Evolutionary conservation across 2,888 invertebrate genomes (phyloP).

Genomic region (Xestia xanthographa): DNA sequence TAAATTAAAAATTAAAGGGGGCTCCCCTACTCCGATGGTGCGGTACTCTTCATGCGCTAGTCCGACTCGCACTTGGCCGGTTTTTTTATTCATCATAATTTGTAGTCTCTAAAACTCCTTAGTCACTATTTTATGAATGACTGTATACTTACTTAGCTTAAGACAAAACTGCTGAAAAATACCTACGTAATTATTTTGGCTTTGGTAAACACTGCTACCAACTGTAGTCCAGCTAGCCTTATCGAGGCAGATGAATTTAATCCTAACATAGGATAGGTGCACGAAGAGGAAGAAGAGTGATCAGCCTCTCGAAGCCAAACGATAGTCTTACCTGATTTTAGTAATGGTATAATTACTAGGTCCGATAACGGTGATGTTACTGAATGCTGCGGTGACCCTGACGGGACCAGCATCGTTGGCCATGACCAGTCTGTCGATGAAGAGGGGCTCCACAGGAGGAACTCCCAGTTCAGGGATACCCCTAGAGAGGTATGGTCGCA

Average conservation of each 20-base stretch:
- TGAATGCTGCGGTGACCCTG: slow-evolving; percentile 93
- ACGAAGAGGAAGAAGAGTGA: neutral
- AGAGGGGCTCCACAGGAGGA: slow-evolving; percentile 94
- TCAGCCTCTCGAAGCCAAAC: slow-evolving; percentile 3
- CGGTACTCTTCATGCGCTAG: too few relatives aligned
- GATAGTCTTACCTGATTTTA: slow-evolving; percentile 90
- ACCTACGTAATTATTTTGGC: neutral
- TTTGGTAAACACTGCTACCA: neutral
- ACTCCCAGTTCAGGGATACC: slow-evolving; percentile 94
- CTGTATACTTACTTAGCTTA: neutral
- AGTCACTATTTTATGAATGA: neutral
- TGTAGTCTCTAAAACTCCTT: neutral
- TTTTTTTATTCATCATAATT: neutral
- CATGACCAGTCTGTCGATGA: slow-evolving; percentile 93
- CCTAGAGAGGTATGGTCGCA: slow-evolving; percentile 92
- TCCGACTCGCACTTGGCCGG: too few relatives aligned
- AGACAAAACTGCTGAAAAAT: slow-evolving; percentile 6
- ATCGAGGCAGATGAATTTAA: neutral
- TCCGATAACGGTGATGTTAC: slow-evolving; percentile 94
- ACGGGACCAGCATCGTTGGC: slow-evolving; percentile 95
- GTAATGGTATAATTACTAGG: slow-evolving; percentile 94
- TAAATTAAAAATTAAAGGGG: too few relatives aligned
- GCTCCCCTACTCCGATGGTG: too few relatives aligned
- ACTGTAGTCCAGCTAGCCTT: neutral
- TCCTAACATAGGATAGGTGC: neutral